Evolutionary conservation across 2,888 invertebrate genomes (phyloP).

Genomic region (Macrosoma leucophasiata): DNA sequence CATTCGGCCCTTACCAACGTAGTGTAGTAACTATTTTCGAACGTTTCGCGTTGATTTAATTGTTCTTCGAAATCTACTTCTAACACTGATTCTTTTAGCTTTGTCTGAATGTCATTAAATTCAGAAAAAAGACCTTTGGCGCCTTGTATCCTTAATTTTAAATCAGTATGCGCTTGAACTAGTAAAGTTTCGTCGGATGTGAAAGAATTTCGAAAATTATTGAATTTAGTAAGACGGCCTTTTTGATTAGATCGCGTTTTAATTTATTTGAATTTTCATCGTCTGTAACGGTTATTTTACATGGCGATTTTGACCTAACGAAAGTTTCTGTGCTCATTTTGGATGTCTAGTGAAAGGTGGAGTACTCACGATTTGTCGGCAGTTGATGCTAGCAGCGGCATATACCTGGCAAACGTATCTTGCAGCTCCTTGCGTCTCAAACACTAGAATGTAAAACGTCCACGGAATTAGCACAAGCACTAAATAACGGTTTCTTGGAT

Average conservation of each 20-base stretch:
- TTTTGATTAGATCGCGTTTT: conserved; percentile 6
- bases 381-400: conserved; percentile 2
- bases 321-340: conserved; percentile 1
- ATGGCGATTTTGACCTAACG: conserved; percentile 2
- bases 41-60: conserved; percentile 1
- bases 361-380: conserved; percentile 4
- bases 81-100: too few relatives aligned
- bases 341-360: conserved; percentile 3
- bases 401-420: conserved; percentile 2
- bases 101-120: conserved; percentile 2
- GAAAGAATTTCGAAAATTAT: not conserved
- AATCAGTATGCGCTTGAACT: conserved; percentile 3
- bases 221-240: conserved; percentile 6
- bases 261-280: conserved; percentile 2
- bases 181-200: conserved; percentile 2
- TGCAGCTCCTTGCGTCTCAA: conserved; percentile 3
- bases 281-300: conserved; percentile 2
- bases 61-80: conserved; percentile 3
- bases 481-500: conserved; percentile 1
- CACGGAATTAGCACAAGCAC: conserved; percentile 2
- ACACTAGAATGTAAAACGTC: conserved; percentile 3
- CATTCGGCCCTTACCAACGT: not conserved
- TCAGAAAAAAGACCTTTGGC: conserved; percentile 1
- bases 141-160: conserved; percentile 3
- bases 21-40: conserved; percentile 1